A percentile compares a stretch with the other conserved stretches of the same genome.
Evolutionary conservation across 92 coral and sea anemone genomes (phyloP).

Genomic region (Palythoa heliodiscus): DNA sequence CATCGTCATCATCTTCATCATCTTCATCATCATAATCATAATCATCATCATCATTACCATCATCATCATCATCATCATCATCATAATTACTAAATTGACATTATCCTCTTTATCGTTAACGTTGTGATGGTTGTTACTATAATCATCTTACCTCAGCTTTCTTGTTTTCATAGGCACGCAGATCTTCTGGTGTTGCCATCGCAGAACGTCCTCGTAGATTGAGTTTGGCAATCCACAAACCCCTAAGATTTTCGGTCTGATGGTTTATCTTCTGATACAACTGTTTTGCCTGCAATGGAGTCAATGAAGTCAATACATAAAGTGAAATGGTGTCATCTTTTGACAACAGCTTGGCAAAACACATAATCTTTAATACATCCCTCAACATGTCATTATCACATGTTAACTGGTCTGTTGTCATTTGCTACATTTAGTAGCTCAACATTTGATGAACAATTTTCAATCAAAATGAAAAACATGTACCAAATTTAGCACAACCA

Average conservation of each 20-base stretch:
- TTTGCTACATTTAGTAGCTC: too few species aligned
- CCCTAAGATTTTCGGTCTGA: conserved; percentile 92
- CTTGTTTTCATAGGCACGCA: conserved; percentile 85
- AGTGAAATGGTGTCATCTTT: background rate
- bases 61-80: background rate
- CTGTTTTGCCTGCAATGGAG: conserved; percentile 71
- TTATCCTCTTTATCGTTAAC: background rate
- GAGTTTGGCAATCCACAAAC: conserved; percentile 97
- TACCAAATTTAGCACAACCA: too few species aligned
- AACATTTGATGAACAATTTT: too few species aligned
- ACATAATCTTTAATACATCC: background rate
- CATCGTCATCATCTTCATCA: background rate
- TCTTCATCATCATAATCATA: background rate
- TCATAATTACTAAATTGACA: background rate
- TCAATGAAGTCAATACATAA: background rate
- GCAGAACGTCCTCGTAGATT: conserved; percentile 96
- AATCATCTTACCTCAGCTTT: conserved; percentile 75
- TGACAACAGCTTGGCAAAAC: background rate
- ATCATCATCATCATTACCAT: background rate
- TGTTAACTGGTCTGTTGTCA: too few species aligned
- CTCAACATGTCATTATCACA: too few species aligned
- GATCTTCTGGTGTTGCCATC: conserved; percentile 98
- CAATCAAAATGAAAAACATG: too few species aligned
- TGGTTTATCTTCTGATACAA: conserved; percentile 95
- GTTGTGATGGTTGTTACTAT: background rate